These are phyloP conservation scores for Sarcophilus harrisii DNA, from an alignment of 2,797 vertebrate genomes.

Conservation along the genomic window DNA sequence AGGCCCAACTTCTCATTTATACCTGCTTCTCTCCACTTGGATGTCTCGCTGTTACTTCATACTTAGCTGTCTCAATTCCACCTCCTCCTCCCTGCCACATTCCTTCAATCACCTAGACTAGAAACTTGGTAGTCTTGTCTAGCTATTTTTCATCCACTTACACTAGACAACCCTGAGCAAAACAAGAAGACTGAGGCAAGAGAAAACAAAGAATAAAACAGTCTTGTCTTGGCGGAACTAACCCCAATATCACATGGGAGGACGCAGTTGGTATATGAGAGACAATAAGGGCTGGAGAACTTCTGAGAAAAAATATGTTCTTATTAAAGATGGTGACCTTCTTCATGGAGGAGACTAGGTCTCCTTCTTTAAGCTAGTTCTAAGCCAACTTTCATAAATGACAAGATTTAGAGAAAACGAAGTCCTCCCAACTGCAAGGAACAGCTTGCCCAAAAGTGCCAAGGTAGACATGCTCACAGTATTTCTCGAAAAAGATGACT, in stretches of 20 bases:
- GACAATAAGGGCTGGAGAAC: neutral
- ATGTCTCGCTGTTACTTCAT: neutral
- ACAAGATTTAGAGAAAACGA: neutral
- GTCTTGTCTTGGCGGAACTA: too few species aligned
- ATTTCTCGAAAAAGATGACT: neutral
- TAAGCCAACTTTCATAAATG: neutral
- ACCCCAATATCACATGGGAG: neutral
- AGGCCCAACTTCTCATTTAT: neutral
- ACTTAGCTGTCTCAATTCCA: neutral
- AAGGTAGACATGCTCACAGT: neutral
- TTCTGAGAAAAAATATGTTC: neutral
- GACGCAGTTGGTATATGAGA: neutral
- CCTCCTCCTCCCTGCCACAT: neutral
- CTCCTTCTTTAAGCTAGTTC: neutral
- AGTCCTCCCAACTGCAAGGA: neutral
- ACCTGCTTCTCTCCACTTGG: constrained; percentile 16
- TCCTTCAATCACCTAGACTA: neutral
- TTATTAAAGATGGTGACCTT: neutral
- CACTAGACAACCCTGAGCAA: neutral
- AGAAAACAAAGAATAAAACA: neutral
- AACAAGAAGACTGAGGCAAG: neutral
- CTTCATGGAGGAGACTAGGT: neutral
- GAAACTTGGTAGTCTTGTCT: neutral
- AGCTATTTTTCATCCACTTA: neutral
- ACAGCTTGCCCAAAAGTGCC: neutral